phyloP scores from a whole-genome alignment of 1,140 invertebrate species.

The Eurytemora carolleeae region DNA sequence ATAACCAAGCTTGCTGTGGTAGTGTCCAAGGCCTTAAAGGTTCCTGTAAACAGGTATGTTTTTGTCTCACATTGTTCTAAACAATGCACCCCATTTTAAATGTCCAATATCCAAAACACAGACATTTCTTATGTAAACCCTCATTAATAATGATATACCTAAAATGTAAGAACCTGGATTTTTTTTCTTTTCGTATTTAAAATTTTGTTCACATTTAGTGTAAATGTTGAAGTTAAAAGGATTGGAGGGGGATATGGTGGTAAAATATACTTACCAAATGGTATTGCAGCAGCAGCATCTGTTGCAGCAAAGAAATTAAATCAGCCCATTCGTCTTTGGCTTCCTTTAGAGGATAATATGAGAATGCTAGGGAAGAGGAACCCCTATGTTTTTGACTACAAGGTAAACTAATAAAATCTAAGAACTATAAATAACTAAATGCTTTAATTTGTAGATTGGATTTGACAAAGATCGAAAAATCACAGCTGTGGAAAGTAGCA shows the following conservation, averaged over 20 bases:
- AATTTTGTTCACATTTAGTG: not conserved
- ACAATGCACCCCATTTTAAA: not conserved
- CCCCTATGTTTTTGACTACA: slow-evolving; percentile 37
- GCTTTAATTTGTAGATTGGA: not conserved
- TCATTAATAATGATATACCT: too few species aligned
- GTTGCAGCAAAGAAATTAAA: slow-evolving; percentile 23
- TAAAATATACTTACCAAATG: slow-evolving; percentile 21
- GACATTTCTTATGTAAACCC: too few species aligned
- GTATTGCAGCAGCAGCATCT: slow-evolving; percentile 22
- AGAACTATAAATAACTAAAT: not conserved
- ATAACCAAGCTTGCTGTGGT: slow-evolving; percentile 38
- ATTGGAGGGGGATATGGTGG: slow-evolving; percentile 27
- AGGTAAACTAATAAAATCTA: slow-evolving; percentile 29
- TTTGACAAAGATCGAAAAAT: not conserved
- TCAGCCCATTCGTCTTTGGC: slow-evolving; percentile 19
- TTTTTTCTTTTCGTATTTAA: too few species aligned
- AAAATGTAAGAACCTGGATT: too few species aligned
- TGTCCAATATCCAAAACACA: too few species aligned
- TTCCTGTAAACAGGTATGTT: slow-evolving; percentile 30
- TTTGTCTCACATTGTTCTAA: too few species aligned
- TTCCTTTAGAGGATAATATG: slow-evolving; percentile 38
- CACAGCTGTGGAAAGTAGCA: not conserved
- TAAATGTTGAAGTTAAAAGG: slow-evolving; percentile 17
- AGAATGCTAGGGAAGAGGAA: slow-evolving; percentile 39
- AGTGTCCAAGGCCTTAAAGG: slow-evolving; percentile 34